Evolutionary conservation across 2,113 vertebrate species (phyloP).

Genomic region (Theropithecus gelada): DNA sequence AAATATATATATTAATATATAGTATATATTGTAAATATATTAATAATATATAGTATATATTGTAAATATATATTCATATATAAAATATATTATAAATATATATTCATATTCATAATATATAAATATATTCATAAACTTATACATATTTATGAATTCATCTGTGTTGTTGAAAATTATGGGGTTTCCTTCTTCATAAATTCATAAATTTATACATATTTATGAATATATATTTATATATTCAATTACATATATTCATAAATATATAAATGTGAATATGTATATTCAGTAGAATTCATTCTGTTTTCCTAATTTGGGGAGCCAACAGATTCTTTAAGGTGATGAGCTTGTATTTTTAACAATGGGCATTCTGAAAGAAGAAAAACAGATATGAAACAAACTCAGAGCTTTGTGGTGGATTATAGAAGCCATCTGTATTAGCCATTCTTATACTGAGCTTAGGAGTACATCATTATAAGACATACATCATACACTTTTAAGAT

Average conservation of each 20-base stretch:
- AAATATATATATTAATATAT: no score
- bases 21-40: no score
- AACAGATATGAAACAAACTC: neutral
- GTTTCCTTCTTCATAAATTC: no score
- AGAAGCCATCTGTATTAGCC: neutral
- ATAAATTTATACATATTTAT: no score
- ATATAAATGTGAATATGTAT: neutral
- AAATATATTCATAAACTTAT: no score
- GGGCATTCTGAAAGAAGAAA: neutral
- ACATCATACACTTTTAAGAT: neutral
- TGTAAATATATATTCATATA: no score
- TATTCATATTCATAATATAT: no score
- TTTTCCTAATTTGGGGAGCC: neutral
- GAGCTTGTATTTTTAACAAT: neutral
- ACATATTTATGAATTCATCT: no score
- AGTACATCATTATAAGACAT: neutral
- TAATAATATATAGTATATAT: no score
- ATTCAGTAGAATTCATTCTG: no score
- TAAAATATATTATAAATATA: no score
- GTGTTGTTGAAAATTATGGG: no score
- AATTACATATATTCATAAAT: neutral
- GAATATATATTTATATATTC: neutral
- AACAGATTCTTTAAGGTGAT: neutral
- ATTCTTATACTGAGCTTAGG: rapidly evolving
- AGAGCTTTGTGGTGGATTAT: neutral